phyloP scores from a whole-genome alignment of 2,113 vertebrate species.

The Halichoerus grypus region DNA sequence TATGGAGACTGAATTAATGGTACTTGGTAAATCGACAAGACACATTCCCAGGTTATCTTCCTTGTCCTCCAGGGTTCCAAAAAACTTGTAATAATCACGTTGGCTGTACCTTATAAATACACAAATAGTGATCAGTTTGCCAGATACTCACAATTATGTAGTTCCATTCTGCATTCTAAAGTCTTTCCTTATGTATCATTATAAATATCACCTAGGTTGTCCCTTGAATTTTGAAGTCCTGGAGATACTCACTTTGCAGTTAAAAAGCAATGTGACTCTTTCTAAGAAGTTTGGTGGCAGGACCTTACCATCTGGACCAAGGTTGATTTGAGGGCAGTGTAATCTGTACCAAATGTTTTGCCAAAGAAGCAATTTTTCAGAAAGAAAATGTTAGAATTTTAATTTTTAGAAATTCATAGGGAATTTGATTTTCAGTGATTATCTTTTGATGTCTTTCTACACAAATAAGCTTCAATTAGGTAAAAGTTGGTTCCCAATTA shows the following conservation, averaged over 20 bases:
- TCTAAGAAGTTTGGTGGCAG: conserved; percentile 26
- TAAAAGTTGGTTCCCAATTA: conserved; percentile 42
- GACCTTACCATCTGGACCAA: neutral
- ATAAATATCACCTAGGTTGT: neutral
- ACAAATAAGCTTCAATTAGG: conserved; percentile 20
- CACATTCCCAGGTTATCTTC: conserved; percentile 38
- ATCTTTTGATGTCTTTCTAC: conserved; percentile 40
- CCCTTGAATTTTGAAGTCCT: neutral
- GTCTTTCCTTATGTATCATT: conserved; percentile 2
- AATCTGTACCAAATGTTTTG: conserved; percentile 47
- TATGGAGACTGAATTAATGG: neutral
- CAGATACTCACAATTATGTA: neutral
- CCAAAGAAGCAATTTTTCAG: conserved; percentile 49
- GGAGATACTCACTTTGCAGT: conserved; percentile 38
- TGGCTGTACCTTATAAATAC: neutral
- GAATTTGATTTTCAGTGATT: conserved; percentile 53
- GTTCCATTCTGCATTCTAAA: neutral
- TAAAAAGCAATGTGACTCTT: conserved; percentile 5
- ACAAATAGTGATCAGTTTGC: neutral
- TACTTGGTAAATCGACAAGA: neutral
- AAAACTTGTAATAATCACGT: conserved; percentile 49
- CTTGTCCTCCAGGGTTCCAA: neutral
- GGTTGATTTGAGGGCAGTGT: neutral
- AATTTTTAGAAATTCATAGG: conserved; percentile 16
- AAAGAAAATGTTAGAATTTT: conserved; percentile 64